phyloP scores from a whole-genome alignment of 2,113 vertebrate species.

The Pseudorectes ferrugineus region DNA sequence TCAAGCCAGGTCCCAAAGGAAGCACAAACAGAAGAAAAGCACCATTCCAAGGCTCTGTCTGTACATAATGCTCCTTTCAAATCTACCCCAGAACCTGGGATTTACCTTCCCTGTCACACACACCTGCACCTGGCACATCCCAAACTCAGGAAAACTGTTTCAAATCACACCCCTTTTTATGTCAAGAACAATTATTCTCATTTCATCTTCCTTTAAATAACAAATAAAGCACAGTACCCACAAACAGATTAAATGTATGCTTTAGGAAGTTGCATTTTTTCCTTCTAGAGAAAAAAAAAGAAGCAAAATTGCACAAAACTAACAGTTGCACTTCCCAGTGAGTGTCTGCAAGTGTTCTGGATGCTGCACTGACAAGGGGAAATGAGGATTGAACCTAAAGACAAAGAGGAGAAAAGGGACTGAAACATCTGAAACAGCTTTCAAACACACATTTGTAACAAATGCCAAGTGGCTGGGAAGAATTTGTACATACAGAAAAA shows the following conservation, averaged over 20 bases:
- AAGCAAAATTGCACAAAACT: not conserved
- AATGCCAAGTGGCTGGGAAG: not conserved
- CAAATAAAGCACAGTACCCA: not conserved
- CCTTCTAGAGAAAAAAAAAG: not conserved
- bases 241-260: not conserved
- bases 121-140: not conserved
- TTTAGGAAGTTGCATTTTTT: not conserved
- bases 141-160: not conserved
- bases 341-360: not conserved
- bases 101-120: not conserved
- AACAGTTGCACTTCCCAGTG: not conserved
- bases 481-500: not conserved
- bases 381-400: constrained; percentile 10
- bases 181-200: not conserved
- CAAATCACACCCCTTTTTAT: not conserved
- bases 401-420: constrained; percentile 17
- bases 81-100: not conserved
- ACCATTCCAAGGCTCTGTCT: not conserved
- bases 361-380: not conserved
- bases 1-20: not conserved
- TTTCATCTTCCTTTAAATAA: not conserved
- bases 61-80: not conserved
- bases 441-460: not conserved
- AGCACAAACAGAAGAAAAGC: not conserved
- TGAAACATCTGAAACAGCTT: constrained; percentile 36